These are phyloP conservation scores for Leucoraja ocellata DNA, from an alignment of 2,797 vertebrate species.

Conservation along the genomic window DNA sequence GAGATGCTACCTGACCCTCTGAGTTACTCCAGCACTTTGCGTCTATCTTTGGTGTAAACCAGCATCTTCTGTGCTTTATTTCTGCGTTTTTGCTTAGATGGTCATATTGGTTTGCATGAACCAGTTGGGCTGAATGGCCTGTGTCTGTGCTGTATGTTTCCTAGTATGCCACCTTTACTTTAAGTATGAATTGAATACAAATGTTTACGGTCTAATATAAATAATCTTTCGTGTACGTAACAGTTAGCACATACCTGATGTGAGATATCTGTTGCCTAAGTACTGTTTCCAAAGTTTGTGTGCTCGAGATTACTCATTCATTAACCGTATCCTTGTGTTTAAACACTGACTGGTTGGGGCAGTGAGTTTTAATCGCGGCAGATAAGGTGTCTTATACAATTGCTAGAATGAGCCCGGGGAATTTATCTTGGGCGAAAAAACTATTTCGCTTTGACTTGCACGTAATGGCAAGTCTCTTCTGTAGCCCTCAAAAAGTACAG, in stretches of 20 bases:
- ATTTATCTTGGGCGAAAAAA: neutral
- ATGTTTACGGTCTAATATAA: neutral
- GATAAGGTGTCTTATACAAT: neutral
- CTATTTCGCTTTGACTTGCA: neutral
- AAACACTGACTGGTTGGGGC: too few relatives aligned
- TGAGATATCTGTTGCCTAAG: neutral
- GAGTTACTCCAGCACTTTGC: too few relatives aligned
- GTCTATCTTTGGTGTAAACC: too few relatives aligned
- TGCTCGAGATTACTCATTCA: neutral
- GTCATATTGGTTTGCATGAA: too few relatives aligned
- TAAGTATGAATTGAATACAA: neutral
- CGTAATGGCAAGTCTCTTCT: neutral
- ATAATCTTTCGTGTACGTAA: neutral
- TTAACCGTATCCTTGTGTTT: neutral
- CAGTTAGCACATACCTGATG: too few relatives aligned
- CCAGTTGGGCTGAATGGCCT: too few relatives aligned
- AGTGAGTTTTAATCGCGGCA: neutral
- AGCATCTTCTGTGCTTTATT: too few relatives aligned
- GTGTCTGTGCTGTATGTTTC: too few relatives aligned
- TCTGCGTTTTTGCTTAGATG: too few relatives aligned
- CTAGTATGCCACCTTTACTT: neutral
- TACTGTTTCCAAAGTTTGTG: neutral
- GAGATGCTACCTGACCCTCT: too few relatives aligned
- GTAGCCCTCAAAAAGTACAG: neutral
- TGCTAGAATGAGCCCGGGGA: constrained; percentile 1